phyloP scores from a whole-genome alignment of 2,888 invertebrate species.

The Dryobota labecula region DNA sequence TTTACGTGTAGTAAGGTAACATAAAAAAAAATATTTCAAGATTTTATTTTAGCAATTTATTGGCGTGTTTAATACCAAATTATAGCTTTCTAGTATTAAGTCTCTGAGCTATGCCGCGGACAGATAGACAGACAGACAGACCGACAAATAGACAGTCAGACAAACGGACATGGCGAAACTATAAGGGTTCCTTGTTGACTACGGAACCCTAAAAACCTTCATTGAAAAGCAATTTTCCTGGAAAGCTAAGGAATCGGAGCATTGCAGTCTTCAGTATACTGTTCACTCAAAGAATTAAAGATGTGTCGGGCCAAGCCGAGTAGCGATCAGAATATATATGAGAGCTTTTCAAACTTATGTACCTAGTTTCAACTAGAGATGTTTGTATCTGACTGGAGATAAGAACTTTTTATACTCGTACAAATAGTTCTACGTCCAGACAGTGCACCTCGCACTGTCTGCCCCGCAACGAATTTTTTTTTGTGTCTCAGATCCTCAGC shows the following conservation, averaged over 20 bases:
- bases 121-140: no score
- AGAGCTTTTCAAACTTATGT: not conserved
- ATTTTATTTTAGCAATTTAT: no score
- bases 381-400: not conserved
- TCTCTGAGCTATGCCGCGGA: no score
- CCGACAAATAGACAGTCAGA: no score
- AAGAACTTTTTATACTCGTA: no score
- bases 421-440: not conserved
- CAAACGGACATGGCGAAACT: no score
- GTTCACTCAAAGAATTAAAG: not conserved
- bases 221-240: conserved; percentile 2
- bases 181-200: no score
- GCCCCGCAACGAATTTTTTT: not conserved
- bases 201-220: not conserved
- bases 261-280: conserved; percentile 18
- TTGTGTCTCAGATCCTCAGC: not conserved
- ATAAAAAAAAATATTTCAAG: no score
- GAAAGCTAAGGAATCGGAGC: conserved; percentile 4
- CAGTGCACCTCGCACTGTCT: not conserved
- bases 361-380: not conserved
- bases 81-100: no score
- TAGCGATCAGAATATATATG: not conserved
- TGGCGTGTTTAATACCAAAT: no score
- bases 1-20: no score
- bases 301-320: not conserved